These are phyloP conservation scores for Camptogramma bilineatum DNA, from an alignment of 2,888 invertebrate species.

Conservation along the genomic window DNA sequence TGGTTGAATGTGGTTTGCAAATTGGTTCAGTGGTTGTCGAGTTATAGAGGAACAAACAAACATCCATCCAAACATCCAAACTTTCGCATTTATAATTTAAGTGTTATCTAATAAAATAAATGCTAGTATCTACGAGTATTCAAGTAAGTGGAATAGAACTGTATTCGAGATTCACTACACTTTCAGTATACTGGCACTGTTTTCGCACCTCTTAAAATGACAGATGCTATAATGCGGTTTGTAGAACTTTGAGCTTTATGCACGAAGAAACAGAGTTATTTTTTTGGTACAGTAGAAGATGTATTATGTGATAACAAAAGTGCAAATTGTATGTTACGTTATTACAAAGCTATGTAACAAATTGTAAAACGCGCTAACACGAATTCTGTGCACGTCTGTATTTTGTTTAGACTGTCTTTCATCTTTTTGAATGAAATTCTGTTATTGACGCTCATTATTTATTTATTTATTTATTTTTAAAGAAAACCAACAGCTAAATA, in stretches of 20 bases:
- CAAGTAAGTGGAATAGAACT: constrained; percentile 80
- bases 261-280: constrained; percentile 34
- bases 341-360: constrained; percentile 83
- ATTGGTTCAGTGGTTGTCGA: too few relatives aligned
- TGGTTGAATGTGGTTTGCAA: too few relatives aligned
- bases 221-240: constrained; percentile 33
- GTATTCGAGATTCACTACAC: constrained; percentile 78
- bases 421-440: constrained; percentile 64
- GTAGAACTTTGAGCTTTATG: constrained; percentile 33
- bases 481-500: too few relatives aligned
- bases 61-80: too few relatives aligned
- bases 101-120: constrained; percentile 40
- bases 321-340: constrained; percentile 70
- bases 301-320: constrained; percentile 51
- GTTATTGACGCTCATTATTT: constrained; percentile 52
- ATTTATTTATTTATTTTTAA: too few relatives aligned
- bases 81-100: background rate
- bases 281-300: constrained; percentile 31
- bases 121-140: constrained; percentile 76
- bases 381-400: constrained; percentile 76
- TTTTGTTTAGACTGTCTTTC: constrained; percentile 73
- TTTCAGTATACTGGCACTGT: constrained; percentile 72
- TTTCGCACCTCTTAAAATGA: constrained; percentile 44
- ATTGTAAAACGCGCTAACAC: constrained; percentile 79
- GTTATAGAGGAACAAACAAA: too few relatives aligned